Conservation (phyloP, 2,113 vertebrate species). For the Synchiropus splendidus region DNA sequence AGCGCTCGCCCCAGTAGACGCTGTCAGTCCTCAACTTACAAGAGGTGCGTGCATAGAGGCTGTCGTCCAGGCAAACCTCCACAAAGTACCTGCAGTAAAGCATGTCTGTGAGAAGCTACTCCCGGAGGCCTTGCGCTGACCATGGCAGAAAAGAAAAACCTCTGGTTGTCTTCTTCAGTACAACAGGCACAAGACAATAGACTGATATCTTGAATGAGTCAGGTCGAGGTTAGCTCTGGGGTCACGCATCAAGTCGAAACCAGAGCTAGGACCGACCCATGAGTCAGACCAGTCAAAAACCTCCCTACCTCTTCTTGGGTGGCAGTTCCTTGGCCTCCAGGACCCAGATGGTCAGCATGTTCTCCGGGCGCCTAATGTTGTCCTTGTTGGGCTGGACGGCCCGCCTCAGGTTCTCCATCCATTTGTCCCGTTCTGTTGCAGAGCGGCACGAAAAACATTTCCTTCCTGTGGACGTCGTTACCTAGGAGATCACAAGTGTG, state of each 20-base stretch:
- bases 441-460: conserved; percentile 98
- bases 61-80: conserved; percentile 91
- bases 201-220: too few relatives aligned
- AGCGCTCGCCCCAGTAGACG: conserved; percentile 97
- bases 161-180: too few relatives aligned
- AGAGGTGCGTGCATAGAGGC: conserved; percentile 91
- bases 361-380: conserved; percentile 90
- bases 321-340: conserved; percentile 95
- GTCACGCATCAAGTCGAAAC: too few relatives aligned
- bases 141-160: too few relatives aligned
- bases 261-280: background rate
- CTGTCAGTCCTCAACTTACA: conserved; percentile 96
- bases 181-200: too few relatives aligned
- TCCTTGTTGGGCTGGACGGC: conserved; percentile 98
- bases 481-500: conserved; percentile 57
- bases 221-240: too few relatives aligned
- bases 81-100: conserved; percentile 71
- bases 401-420: conserved; percentile 96
- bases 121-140: too few relatives aligned
- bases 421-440: conserved; percentile 93
- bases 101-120: too few relatives aligned
- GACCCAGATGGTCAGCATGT: conserved; percentile 90
- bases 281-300: background rate
- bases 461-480: conserved; percentile 91
- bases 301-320: conserved; percentile 81